A percentile compares a stretch with the other conserved stretches of the same genome.
Evolutionary conservation across 2,113 vertebrate species (phyloP).

Genomic region (Eleginops maclovinus): DNA sequence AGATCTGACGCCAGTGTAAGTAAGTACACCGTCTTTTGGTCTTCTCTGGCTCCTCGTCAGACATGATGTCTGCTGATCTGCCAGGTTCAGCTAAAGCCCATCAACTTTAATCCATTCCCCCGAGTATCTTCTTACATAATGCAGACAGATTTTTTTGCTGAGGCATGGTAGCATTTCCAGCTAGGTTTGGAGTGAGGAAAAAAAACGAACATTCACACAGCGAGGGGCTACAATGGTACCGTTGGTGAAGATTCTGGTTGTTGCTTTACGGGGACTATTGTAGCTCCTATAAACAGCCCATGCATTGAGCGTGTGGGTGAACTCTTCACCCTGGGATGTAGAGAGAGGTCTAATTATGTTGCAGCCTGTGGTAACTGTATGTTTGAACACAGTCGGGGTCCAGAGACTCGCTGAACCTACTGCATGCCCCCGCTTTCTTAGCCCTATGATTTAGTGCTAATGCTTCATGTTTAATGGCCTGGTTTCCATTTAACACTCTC

Average conservation of each 20-base stretch:
- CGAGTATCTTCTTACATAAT: constrained; percentile 61
- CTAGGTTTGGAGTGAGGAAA: constrained; percentile 23
- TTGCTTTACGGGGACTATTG: constrained; percentile 52
- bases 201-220: constrained; percentile 33
- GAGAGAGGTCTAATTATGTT: constrained; percentile 44
- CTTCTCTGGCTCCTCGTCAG: not conserved
- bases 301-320: constrained; percentile 55
- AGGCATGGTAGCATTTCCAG: constrained; percentile 19
- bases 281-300: constrained; percentile 41
- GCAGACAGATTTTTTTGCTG: constrained; percentile 46
- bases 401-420: constrained; percentile 53
- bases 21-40: not conserved
- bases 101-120: constrained; percentile 23
- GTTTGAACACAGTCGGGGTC: constrained; percentile 29
- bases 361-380: constrained; percentile 25
- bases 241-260: constrained; percentile 37
- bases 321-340: constrained; percentile 60
- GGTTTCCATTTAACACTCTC: constrained; percentile 15
- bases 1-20: not conserved
- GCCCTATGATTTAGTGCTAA: constrained; percentile 15
- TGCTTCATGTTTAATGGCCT: constrained; percentile 25
- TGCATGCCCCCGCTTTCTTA: not conserved
- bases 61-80: constrained; percentile 37
- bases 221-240: constrained; percentile 39
- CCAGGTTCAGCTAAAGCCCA: constrained; percentile 28